These are phyloP conservation scores for Thecocarcelia acutangulata DNA, from an alignment of 2,888 invertebrate genomes.

Conservation along the genomic window DNA sequence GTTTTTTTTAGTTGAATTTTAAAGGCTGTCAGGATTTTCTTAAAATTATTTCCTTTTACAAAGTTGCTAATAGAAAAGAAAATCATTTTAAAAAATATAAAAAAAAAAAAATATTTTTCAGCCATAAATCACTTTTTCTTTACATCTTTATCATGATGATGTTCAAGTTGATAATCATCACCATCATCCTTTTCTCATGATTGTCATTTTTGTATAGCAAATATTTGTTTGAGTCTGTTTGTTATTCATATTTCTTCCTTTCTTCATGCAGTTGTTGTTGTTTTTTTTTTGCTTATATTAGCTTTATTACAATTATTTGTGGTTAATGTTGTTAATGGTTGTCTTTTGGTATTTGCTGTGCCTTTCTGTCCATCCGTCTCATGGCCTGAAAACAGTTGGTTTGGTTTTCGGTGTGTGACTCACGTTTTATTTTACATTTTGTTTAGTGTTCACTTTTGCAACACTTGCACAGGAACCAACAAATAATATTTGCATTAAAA, in stretches of 20 bases:
- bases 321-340: conserved; percentile 47
- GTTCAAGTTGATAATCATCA: neutral
- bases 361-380: conserved; percentile 1
- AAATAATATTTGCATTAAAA: conserved; percentile 1
- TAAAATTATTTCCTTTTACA: conserved; percentile 20
- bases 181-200: conserved; percentile 6
- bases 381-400: neutral
- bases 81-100: conserved; percentile 2
- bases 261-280: neutral
- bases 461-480: conserved; percentile 46
- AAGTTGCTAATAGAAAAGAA: conserved; percentile 2
- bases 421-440: conserved; percentile 47
- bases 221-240: conserved; percentile 18
- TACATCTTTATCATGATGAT: conserved; percentile 6
- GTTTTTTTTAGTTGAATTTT: too few species aligned
- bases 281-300: conserved; percentile 31
- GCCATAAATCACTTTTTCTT: conserved; percentile 29
- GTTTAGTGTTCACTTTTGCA: conserved; percentile 33
- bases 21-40: conserved; percentile 24
- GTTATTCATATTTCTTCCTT: conserved; percentile 55
- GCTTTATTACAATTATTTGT: conserved; percentile 64
- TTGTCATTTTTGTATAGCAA: conserved; percentile 15
- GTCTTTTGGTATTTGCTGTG: neutral
- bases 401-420: conserved; percentile 32
- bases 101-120: neutral